Evolutionary conservation across 2,797 vertebrate species (phyloP), one percentile per base, ranked within the genome.

Genomic region (Gallirallus australis): DNA sequence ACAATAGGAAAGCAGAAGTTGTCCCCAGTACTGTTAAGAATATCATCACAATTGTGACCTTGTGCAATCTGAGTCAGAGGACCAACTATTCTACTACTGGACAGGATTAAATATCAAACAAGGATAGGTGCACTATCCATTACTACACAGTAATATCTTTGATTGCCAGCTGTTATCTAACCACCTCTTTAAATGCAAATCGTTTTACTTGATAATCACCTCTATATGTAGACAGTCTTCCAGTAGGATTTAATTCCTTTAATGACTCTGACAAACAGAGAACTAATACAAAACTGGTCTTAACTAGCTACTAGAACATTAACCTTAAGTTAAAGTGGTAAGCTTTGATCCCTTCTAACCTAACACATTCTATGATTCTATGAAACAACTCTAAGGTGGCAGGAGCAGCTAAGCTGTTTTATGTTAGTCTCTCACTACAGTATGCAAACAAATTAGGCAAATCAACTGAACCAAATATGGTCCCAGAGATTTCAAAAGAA

Each of bases 1-100:
- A 82, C 85, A 96, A 85, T 70, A 95, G 53, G 88, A 93, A 93
- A 87, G 70, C 11, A 28, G 63, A 7, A 77, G 68, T 20, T 92
- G 37, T 33, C 39, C 72, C 23, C 37, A 7, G 40, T 3, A 13
- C 48, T 6, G 19, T 61, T 61, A 50, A 83, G 72, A 95, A 14
- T 70, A 88, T 59, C 73, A 60, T 47, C 85, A 64, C 53, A 85
- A 47, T 63, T 23, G 28, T 35, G 33, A 25, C 48, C 56, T 66
- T 21, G 35, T 2, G 12, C 57, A 59, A 6, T 42, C 18, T 31
- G 65, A 91, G 73, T 47, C 66, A 76, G 59, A 82, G 27, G 3
- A 94, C 12, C 30, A 52, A 14, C 50, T 71, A 4, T 10, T 78
- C 81, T 33, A 37, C n/a, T 47, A 64, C 45, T 45, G 70, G 65